Evolutionary conservation across 2,888 invertebrate genomes (phyloP), one percentile per base, ranked within the genome.

Genomic region (Melanchra persicariae): DNA sequence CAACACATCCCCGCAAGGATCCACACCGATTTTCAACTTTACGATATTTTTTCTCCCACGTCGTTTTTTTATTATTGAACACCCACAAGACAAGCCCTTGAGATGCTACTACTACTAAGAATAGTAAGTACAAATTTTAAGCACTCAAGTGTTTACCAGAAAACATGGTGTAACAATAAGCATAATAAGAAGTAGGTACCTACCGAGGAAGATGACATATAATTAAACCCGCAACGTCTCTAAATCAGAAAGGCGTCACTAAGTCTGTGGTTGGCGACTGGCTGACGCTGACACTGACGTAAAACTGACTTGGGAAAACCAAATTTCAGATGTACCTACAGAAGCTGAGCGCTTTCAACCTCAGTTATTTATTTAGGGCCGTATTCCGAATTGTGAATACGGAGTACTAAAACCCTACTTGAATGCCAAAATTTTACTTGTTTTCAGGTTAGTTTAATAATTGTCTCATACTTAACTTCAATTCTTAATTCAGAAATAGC

Each of bases 181-280:
- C 57, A n/a, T n/a, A n/a, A n/a, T n/a, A 60, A 15, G 9, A 17
- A 26, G 6, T 15, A 15, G 15, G n/a, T 34, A 22, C 55, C 2
- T n/a, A 34, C 22, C 19, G 9, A 49, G 3, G 51, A 52, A 58
- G 3, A 24, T 58, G 47, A 40, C 37, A 57, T 30, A 22, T n/a
- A 40, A 24, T 15, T 54, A 57, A 57, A 34, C 19, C 47, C 47
- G 10, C 17, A 40, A 12, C 19, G 26, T 24, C 8, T 9, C 22
- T 40, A 0, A 40, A 43, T 43, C 2, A 4, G 12, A 34, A 72
- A 40, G 3, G 10, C 40, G 55, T 55, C 66, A 65, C 49, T 22
- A 3, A 19, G 47, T 67, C 26, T 49, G 55, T 47, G 34, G 76
- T 57, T 49, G 30, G n/a, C 17, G 15, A 24, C 17, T 47, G 66